Percentiles rank a stretch among this genome's conserved stretches.
Evolutionary conservation across 2,797 vertebrate species (phyloP).

Genomic region (Bradypodion ventrale): DNA sequence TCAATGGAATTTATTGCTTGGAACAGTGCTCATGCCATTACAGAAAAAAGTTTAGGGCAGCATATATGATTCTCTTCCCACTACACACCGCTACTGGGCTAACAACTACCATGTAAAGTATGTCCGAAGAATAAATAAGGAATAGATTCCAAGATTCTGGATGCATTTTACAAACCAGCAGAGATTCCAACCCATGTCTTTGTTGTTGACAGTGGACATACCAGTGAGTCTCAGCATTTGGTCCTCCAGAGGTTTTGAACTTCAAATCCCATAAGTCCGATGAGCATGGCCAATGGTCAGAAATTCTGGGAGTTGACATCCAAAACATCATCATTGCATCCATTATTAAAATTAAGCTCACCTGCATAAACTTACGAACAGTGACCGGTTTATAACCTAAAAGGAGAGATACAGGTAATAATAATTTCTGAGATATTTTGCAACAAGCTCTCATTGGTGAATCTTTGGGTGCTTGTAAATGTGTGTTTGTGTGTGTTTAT

Average conservation of each 20-base stretch:
- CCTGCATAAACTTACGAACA: slow-evolving; percentile 96
- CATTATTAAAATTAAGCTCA: slow-evolving; percentile 52
- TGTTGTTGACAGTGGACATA: background rate
- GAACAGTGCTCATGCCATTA: background rate
- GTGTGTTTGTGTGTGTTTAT: no score
- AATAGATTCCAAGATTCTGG: background rate
- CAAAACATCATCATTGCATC: no score
- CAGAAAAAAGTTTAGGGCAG: background rate
- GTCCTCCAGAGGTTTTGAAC: no score
- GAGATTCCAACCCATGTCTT: background rate
- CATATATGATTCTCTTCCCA: background rate
- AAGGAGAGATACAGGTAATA: slow-evolving; percentile 24
- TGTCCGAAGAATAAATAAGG: background rate
- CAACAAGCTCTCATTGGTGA: no score
- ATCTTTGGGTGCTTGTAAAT: no score
- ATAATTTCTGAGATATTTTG: background rate
- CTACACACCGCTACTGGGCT: background rate
- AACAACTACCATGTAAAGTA: background rate
- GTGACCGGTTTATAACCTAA: slow-evolving; percentile 88
- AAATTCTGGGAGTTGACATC: no score
- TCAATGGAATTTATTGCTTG: background rate
- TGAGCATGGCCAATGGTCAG: no score
- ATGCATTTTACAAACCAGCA: no score
- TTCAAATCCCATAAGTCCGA: no score
- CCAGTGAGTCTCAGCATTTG: no score